Evolutionary conservation across 2,888 invertebrate genomes (phyloP), one percentile per base, ranked within the genome.

Genomic region (Aphodius sticticus): DNA sequence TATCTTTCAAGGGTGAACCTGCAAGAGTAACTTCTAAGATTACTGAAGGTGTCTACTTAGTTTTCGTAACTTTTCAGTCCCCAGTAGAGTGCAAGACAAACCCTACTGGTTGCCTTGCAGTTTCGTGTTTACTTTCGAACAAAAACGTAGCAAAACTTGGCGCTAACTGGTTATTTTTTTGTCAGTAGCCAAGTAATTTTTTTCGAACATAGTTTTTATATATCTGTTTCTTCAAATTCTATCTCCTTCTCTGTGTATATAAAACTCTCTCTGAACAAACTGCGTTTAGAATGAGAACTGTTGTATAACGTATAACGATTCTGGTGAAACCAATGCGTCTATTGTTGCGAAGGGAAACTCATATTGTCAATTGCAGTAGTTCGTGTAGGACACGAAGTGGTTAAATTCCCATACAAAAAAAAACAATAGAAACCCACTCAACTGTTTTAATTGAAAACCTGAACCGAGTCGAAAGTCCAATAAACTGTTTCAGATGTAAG

Each of bases 371-470:
- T 9, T 7, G 53, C 53, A 53, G 6, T 0, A 26, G 26, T 3
- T 26, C 12, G 53, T 53, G 38, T 38, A 6, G 4, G 12, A 53
- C 53, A 53, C 53, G 53, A 53, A 53, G 53, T 53, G 53, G 53
- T 53, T 2, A 53, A 53, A 53, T 53, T 12, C 53, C 53, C 53
- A 5, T 53, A 26, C 26, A 26, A 26, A 12, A 53, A 53, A 53
- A 53, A 53, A 53, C 12, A 53, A 53, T 12, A 53, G 53, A 53
- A 53, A 53, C 53, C 12, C 53, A 12, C 53, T 53, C 53, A 53
- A 53, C 53, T 53, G 53, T 53, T 53, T 53, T 53, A 53, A 53
- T 53, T 53, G 53, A 53, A 53, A 53, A 53, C 53, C 53, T 53
- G 53, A 53, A 53, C 53, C 12, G 53, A 53, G 9, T 12, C 9